Evolutionary conservation across 2,113 vertebrate genomes (phyloP), one percentile per base, ranked within the genome.

Genomic region (Empidonax alnorum): DNA sequence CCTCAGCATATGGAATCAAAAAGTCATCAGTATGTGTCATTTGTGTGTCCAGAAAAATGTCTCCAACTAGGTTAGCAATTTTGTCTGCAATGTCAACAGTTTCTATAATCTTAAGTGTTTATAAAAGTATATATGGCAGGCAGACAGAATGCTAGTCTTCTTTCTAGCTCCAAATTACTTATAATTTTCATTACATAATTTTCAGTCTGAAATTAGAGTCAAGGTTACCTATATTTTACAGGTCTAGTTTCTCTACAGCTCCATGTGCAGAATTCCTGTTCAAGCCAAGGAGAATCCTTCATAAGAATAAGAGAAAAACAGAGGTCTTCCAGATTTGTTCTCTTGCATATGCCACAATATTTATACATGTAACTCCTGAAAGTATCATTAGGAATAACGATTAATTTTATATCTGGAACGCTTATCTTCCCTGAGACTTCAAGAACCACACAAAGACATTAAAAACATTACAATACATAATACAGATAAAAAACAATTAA

Each of bases 401-500:
- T 82, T 82, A 50, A 94, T 95, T 91, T 93, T 83, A 55, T 93
- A 91, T 83, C 68, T 77, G 80, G 27, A 69, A 18, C 66, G 24
- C 27, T 89, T 94, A 87, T 56, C 44, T 85, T 61, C 50, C 25
- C 28, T 85, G 79, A 76, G 66, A 84, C 49, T 67, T 71, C 53
- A 90, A 65, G 42, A 96, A 74, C 24, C 33, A 81, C 27, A 76
- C 23, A 80, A 78, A 90, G 53, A 50, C 77, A 91, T 63, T 85
- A 67, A 93, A 92, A 84, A 83, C 27, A 76, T 87, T 94, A 80
- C 74, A 95, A 89, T 44, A 77, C n/a, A 93, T 41, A 87, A 85
- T 42, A 73, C 62, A 80, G 58, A 50, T 42, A 63, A 94, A 91
- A 73, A 76, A 4, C 3, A 87, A 93, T 82, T 85, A 87, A 91